Conservation (phyloP, 2,797 vertebrate genomes). For the Onychomys torridus region DNA sequence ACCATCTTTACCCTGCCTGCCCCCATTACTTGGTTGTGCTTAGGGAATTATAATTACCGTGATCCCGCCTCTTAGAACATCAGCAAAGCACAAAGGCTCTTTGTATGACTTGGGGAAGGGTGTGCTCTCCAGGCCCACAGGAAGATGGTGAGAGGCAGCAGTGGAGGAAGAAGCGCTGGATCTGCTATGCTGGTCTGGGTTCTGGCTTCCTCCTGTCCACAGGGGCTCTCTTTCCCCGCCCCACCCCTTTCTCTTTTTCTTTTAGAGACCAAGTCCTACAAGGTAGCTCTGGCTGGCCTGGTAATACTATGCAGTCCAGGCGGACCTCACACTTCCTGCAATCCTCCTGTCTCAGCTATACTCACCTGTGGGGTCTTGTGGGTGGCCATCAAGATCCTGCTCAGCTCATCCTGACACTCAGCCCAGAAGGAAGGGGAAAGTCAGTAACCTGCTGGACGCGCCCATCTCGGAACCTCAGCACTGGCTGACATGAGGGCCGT, state of each 20-base stretch:
- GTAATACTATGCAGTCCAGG: not conserved
- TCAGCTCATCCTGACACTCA: slow-evolving; percentile 47
- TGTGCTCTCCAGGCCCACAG: slow-evolving; percentile 45
- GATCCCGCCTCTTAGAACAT: slow-evolving; percentile 75
- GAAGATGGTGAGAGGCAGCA: slow-evolving; percentile 49
- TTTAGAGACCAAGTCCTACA: not conserved
- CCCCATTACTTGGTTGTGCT: slow-evolving; percentile 73
- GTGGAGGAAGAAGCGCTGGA: slow-evolving; percentile 37
- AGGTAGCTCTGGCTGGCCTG: not conserved
- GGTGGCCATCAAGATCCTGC: not conserved
- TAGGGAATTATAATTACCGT: slow-evolving; percentile 80
- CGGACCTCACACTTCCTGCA: not conserved
- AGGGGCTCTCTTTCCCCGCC: not conserved
- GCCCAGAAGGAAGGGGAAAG: slow-evolving; percentile 19
- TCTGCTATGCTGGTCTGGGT: not conserved
- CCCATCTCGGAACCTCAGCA: not conserved
- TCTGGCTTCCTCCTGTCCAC: not conserved
- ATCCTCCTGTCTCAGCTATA: not conserved
- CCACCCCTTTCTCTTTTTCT: not conserved
- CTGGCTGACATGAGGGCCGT: not conserved
- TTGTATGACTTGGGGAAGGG: slow-evolving; percentile 45
- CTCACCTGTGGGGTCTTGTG: not conserved
- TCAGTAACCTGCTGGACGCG: not conserved
- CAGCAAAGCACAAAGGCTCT: slow-evolving; percentile 76
- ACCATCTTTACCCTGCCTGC: slow-evolving; percentile 77